Conservation (phyloP, 1,140 invertebrate genomes). For the Drosophila eugracilis region DNA sequence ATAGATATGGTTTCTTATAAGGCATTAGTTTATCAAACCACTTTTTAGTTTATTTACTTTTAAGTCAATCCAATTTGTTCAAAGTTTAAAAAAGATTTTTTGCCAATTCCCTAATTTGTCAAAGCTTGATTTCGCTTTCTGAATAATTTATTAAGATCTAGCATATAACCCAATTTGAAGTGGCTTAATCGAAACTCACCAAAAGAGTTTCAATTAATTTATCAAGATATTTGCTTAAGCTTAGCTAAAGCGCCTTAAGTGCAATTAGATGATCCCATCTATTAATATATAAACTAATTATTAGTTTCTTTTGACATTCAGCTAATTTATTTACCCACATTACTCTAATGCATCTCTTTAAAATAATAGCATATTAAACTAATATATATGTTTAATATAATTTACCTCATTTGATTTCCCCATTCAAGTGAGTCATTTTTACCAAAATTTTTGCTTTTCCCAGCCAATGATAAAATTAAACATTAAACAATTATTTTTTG, state of each 20-base stretch:
- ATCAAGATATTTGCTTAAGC: too few relatives aligned
- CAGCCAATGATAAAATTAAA: not conserved
- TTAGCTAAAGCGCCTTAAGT: not conserved
- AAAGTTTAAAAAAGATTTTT: not conserved
- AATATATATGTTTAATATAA: not conserved
- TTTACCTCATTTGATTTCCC: not conserved
- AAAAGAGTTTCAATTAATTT: not conserved
- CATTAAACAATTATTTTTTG: not conserved
- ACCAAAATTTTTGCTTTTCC: conserved; percentile 1
- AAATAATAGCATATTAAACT: not conserved
- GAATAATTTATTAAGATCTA: not conserved
- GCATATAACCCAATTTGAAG: not conserved
- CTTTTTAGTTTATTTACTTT: too few relatives aligned
- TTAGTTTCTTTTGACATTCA: not conserved
- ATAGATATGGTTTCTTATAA: not conserved
- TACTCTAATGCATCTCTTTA: too few relatives aligned
- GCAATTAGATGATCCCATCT: not conserved
- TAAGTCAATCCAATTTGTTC: not conserved
- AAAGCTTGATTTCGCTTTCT: not conserved
- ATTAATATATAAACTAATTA: too few relatives aligned
- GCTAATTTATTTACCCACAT: too few relatives aligned
- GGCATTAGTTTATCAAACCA: not conserved
- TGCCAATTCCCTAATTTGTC: not conserved
- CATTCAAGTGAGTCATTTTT: conserved; percentile 1
- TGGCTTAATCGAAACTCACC: not conserved